These are phyloP conservation scores for Drosophila arawakana DNA, from an alignment of 1,140 invertebrate species.

Conservation along the genomic window DNA sequence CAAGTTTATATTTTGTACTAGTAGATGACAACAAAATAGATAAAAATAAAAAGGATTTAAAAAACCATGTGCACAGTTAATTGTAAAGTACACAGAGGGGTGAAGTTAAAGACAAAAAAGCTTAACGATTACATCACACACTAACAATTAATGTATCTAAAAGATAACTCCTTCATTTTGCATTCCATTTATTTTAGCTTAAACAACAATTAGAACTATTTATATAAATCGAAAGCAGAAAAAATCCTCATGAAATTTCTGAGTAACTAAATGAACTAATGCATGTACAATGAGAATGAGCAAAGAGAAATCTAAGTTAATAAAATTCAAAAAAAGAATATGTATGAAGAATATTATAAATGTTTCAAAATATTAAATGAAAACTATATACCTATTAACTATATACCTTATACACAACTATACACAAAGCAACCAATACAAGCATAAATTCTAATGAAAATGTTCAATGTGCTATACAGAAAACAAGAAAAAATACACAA, in stretches of 20 bases:
- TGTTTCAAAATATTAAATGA: slow-evolving; percentile 48
- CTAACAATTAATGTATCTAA: slow-evolving; percentile 21
- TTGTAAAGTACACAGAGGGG: slow-evolving; percentile 21
- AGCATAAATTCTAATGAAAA: slow-evolving; percentile 66
- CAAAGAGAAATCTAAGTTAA: slow-evolving; percentile 35
- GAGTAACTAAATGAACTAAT: slow-evolving; percentile 39
- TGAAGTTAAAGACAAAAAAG: neutral
- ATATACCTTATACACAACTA: slow-evolving; percentile 47
- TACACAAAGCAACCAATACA: slow-evolving; percentile 54
- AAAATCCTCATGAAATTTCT: slow-evolving; percentile 10
- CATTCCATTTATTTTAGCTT: slow-evolving; percentile 29
- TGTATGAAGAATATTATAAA: slow-evolving; percentile 36
- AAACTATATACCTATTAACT: slow-evolving; percentile 36
- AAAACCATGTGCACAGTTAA: slow-evolving; percentile 14
- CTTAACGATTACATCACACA: slow-evolving; percentile 18
- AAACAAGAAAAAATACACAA: slow-evolving; percentile 23
- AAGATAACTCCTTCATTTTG: slow-evolving; percentile 29
- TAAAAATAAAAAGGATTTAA: neutral
- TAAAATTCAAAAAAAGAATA: slow-evolving; percentile 14
- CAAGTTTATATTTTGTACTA: slow-evolving; percentile 57
- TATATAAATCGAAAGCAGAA: slow-evolving; percentile 10
- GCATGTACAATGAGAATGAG: slow-evolving; percentile 54
- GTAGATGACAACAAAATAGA: slow-evolving; percentile 15
- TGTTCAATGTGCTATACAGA: slow-evolving; percentile 67
- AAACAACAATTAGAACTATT: slow-evolving; percentile 7